phyloP scores from a whole-genome alignment of 64 coral and sea anemone genomes.

The Stichodactyla mertensii region DNA sequence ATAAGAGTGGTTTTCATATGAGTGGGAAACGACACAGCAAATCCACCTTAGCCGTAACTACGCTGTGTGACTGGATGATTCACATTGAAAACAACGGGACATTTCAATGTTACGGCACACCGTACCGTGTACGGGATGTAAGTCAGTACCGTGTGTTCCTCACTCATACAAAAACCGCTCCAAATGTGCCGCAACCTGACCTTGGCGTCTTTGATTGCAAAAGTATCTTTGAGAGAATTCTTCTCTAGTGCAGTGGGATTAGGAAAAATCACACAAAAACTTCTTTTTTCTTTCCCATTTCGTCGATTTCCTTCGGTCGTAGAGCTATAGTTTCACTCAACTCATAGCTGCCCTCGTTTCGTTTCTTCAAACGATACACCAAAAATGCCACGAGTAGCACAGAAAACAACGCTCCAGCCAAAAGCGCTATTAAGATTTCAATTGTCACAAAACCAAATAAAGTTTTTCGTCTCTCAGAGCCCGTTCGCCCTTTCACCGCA shows the following conservation, averaged over 20 bases:
- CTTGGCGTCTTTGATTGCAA: not conserved
- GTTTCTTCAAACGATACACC: constrained; percentile 85
- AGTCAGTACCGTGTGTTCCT: too few species aligned
- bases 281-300: constrained; percentile 74
- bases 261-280: constrained; percentile 59
- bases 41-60: too few species aligned
- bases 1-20: too few species aligned
- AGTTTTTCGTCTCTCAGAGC: constrained; percentile 25
- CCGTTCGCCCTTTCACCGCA: not conserved
- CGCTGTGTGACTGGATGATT: too few species aligned
- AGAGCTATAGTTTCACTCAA: constrained; percentile 62
- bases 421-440: constrained; percentile 80
- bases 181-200: not conserved
- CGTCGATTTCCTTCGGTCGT: constrained; percentile 46
- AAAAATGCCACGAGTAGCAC: constrained; percentile 67
- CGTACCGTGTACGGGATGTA: too few species aligned
- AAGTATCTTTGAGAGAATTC: not conserved
- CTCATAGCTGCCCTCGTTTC: constrained; percentile 81
- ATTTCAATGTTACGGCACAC: too few species aligned
- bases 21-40: too few species aligned
- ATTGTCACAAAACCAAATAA: constrained; percentile 77
- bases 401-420: constrained; percentile 68
- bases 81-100: too few species aligned
- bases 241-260: not conserved
- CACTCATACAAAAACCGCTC: not conserved